Base-by-base conservation (phyloP, 2,113 vertebrate genomes). In the Eubucco bourcierii region DNA sequence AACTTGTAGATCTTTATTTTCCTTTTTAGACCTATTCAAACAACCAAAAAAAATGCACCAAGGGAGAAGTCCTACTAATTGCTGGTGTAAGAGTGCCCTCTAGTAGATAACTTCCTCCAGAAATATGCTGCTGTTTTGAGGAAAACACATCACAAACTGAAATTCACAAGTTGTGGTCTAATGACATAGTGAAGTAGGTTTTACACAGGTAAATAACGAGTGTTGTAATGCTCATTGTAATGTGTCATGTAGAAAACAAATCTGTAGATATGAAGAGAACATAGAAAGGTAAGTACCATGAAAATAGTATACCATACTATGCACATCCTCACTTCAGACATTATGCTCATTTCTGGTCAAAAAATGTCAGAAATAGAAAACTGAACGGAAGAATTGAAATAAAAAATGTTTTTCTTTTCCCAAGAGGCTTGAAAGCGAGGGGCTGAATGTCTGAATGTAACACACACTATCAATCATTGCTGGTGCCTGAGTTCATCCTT, bases 41-140 rank as follows among this genome's bases (percentile, higher is more conserved):
- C 13, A 82, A 52, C 10, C n/a, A n/a, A 41, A 58, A 60, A 76
- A 84, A 34, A 44, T 2, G 21, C 25, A 85, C 24, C 20, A 58
- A 78, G 71, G 78, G 27, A 68, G 76, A 81, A 87, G 24, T 58
- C 7, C 55, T 60, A 50, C 16, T 60, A 83, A 91, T 52, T 94
- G 73, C 21, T 85, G 75, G 90, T 81, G 79, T 95, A 94, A 97
- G 87, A 95, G 64, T 95, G 95, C 94, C 92, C 89, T 94, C 94
- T 95, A 96, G 92, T 65, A 96, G 92, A 79, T 80, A 89, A 76
- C 15, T 44, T 85, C 41, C 37, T 78, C 15, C 59, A 92, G 41
- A 65, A 80, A 80, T 33, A 73, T 24, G 13, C 71, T 73, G 46
- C 14, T 86, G 18, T 77, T 91, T 80, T 80, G 4, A 25, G 21